Evolutionary conservation across 2,888 invertebrate genomes (phyloP).

Genomic region (Zygogramma bicolorata): DNA sequence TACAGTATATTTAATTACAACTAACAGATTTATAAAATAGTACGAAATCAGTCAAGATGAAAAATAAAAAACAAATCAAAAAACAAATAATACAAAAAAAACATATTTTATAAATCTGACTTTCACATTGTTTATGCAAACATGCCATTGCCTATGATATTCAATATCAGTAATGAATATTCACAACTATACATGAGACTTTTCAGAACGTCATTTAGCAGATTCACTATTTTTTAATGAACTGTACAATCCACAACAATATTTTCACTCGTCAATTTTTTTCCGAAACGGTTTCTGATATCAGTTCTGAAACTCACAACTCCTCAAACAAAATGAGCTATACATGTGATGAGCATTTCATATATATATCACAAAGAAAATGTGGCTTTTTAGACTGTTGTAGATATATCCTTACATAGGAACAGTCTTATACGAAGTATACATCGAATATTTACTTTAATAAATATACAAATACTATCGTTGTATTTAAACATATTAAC

Average conservation of each 20-base stretch:
- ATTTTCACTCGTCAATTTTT: background rate
- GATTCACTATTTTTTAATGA: background rate
- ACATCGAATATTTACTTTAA: conserved; percentile 15
- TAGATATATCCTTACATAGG: conserved; percentile 20
- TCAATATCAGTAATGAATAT: conserved; percentile 37
- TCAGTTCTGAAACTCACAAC: conserved; percentile 28
- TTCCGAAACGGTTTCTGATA: background rate
- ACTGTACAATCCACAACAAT: background rate
- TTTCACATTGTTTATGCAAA: conserved; percentile 31
- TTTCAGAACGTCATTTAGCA: conserved; percentile 10
- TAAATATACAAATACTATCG: conserved; percentile 28
- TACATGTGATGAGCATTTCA: conserved; percentile 64
- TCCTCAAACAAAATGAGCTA: conserved; percentile 49
- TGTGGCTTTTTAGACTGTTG: conserved; percentile 54
- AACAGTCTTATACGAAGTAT: conserved; percentile 39
- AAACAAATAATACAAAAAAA: conserved; percentile 42
- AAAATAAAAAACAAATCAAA: conserved; percentile 40
- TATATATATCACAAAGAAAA: conserved; percentile 64
- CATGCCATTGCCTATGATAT: conserved; percentile 31
- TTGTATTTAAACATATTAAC: conserved; percentile 17
- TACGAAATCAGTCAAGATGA: conserved; percentile 54
- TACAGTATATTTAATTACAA: conserved; percentile 49
- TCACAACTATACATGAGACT: conserved; percentile 22
- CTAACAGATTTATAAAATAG: conserved; percentile 54
- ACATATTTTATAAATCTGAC: conserved; percentile 53